phyloP scores from a whole-genome alignment of 2,888 invertebrate species.

The Conomelus anceps region DNA sequence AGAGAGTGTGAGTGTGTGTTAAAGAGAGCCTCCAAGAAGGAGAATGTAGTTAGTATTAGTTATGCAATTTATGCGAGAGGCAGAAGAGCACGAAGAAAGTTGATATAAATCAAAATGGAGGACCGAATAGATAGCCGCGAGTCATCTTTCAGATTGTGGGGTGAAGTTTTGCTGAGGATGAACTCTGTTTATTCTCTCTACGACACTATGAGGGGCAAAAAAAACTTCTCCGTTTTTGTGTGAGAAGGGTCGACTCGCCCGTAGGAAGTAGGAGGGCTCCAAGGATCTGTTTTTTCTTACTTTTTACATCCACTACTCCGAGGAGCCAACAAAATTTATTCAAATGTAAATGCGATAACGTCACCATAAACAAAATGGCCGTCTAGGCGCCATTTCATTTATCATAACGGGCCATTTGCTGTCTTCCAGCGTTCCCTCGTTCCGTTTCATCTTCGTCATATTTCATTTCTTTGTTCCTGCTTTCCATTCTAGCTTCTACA shows the following conservation, averaged over 20 bases:
- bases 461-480: background rate
- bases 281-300: background rate
- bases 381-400: slow-evolving; percentile 10
- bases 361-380: slow-evolving; percentile 31
- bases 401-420: slow-evolving; percentile 17
- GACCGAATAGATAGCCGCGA: background rate
- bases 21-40: background rate
- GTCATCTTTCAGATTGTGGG: background rate
- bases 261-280: background rate
- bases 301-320: background rate
- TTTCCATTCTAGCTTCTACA: background rate
- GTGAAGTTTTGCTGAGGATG: background rate
- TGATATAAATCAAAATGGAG: background rate
- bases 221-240: background rate
- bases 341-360: slow-evolving; percentile 32
- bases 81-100: background rate
- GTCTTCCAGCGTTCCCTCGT: background rate
- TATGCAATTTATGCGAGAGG: background rate
- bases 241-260: background rate
- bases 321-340: slow-evolving; percentile 26
- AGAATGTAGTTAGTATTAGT: background rate
- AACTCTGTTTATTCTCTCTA: slow-evolving; percentile 6
- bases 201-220: slow-evolving; percentile 6
- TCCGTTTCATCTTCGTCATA: background rate
- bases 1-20: background rate